Evolutionary conservation across 2,888 invertebrate species (phyloP).

Genomic region (Hemistola chrysoprasaria): DNA sequence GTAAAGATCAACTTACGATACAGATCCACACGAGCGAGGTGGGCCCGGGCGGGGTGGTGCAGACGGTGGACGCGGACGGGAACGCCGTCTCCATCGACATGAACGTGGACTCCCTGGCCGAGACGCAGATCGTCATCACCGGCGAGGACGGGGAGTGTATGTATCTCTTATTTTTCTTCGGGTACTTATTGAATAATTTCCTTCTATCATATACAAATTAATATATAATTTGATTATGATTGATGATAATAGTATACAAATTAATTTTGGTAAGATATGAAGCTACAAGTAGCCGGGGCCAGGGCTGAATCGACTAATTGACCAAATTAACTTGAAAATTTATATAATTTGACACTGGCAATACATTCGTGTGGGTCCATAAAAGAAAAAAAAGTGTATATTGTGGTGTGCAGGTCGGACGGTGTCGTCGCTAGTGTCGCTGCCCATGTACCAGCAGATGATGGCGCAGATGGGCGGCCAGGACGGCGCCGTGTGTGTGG

Average conservation of each 20-base stretch:
- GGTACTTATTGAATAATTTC: too few relatives aligned
- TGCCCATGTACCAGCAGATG: slow-evolving; percentile 98
- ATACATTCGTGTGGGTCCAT: too few relatives aligned
- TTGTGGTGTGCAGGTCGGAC: slow-evolving; percentile 84
- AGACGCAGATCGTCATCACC: slow-evolving; percentile 97
- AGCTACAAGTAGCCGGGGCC: too few relatives aligned
- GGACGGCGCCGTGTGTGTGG: slow-evolving; percentile 92
- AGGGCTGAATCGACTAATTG: too few relatives aligned
- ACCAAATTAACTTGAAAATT: too few relatives aligned
- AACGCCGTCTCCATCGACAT: slow-evolving; percentile 92
- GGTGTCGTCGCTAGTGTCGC: slow-evolving; percentile 95
- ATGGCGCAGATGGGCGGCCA: slow-evolving; percentile 93
- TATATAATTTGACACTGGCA: too few relatives aligned
- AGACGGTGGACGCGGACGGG: slow-evolving; percentile 88
- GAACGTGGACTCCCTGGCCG: slow-evolving; percentile 92
- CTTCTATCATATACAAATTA: too few relatives aligned
- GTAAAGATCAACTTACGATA: too few relatives aligned
- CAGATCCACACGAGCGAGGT: slow-evolving; percentile 87
- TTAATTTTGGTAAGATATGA: too few relatives aligned
- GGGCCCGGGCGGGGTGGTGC: slow-evolving; percentile 86
- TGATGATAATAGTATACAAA: too few relatives aligned
- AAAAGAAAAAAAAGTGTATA: neutral
- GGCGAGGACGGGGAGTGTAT: slow-evolving; percentile 96
- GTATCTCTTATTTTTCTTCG: too few relatives aligned
- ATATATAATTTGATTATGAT: too few relatives aligned